phyloP scores from a whole-genome alignment of 2,797 vertebrate species.

The Merluccius polli region DNA sequence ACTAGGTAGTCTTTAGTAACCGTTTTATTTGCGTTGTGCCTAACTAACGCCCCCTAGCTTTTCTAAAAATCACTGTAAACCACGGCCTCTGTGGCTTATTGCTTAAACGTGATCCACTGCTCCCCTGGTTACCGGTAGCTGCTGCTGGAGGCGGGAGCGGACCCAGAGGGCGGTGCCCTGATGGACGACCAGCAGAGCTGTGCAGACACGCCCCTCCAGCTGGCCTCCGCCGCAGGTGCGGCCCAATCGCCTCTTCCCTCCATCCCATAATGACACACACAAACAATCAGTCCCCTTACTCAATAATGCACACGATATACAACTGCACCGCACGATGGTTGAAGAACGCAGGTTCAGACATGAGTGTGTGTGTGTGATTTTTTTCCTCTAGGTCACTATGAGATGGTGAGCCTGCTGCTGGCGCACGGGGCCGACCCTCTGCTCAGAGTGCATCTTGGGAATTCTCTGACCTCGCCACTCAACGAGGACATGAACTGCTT shows the following conservation, averaged over 20 bases:
- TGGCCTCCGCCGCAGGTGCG: conserved; percentile 88
- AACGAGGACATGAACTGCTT: conserved; percentile 94
- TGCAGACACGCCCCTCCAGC: conserved; percentile 86
- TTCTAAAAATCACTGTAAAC: too few relatives aligned
- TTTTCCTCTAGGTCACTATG: conserved; percentile 79
- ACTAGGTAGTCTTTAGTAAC: too few relatives aligned
- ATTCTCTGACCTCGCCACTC: conserved; percentile 79
- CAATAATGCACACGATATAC: not conserved
- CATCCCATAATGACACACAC: not conserved
- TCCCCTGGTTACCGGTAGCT: conserved; percentile 66
- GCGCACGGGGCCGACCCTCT: conserved; percentile 85
- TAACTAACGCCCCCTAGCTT: too few relatives aligned
- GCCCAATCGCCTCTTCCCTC: not conserved
- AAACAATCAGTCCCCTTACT: not conserved
- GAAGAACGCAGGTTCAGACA: not conserved
- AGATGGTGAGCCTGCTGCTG: conserved; percentile 86
- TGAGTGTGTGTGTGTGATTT: not conserved
- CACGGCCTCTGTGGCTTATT: too few relatives aligned
- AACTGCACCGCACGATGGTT: not conserved
- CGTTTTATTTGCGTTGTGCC: too few relatives aligned
- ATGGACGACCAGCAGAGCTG: conserved; percentile 80
- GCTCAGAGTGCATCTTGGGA: conserved; percentile 82
- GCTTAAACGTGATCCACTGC: not conserved
- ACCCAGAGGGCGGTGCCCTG: conserved; percentile 82
- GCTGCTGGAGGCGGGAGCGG: conserved; percentile 87